Conservation (phyloP, 1,140 invertebrate species). For the Sitobion miscanthi region DNA sequence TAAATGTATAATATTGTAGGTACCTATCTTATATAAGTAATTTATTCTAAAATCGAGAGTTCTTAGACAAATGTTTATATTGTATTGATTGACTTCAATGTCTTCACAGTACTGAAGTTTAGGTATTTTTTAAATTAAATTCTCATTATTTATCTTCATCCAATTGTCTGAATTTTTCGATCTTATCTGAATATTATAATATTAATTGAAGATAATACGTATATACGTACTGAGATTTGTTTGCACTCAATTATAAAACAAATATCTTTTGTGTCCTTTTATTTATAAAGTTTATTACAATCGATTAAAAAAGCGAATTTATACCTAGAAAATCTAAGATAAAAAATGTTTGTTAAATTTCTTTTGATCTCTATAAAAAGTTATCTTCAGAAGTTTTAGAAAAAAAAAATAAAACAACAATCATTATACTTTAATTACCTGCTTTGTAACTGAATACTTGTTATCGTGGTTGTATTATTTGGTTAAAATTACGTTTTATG, state of each 20-base stretch:
- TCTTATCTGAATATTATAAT: not conserved
- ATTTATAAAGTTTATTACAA: not conserved
- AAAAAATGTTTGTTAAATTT: not conserved
- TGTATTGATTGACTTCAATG: not conserved
- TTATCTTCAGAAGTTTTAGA: not conserved
- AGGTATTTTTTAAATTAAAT: not conserved
- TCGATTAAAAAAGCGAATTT: not conserved
- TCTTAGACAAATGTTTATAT: not conserved
- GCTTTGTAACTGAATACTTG: not conserved
- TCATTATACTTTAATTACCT: not conserved
- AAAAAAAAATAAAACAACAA: not conserved
- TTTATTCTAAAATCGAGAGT: not conserved
- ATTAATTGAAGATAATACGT: not conserved
- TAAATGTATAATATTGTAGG: not conserved
- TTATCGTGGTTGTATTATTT: not conserved
- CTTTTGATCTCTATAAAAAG: constrained; percentile 4
- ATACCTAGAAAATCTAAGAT: not conserved
- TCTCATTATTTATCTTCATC: not conserved
- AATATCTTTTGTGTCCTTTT: not conserved
- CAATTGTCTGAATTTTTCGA: not conserved
- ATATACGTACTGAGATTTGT: not conserved
- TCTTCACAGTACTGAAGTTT: not conserved
- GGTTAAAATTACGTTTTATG: not conserved
- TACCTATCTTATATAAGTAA: not conserved
- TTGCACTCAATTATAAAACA: not conserved